A percentile compares a stretch with the other conserved stretches of the same genome.
These are phyloP conservation scores for Resseliella maxima DNA, from an alignment of 2,888 invertebrate species.

Conservation along the genomic window DNA sequence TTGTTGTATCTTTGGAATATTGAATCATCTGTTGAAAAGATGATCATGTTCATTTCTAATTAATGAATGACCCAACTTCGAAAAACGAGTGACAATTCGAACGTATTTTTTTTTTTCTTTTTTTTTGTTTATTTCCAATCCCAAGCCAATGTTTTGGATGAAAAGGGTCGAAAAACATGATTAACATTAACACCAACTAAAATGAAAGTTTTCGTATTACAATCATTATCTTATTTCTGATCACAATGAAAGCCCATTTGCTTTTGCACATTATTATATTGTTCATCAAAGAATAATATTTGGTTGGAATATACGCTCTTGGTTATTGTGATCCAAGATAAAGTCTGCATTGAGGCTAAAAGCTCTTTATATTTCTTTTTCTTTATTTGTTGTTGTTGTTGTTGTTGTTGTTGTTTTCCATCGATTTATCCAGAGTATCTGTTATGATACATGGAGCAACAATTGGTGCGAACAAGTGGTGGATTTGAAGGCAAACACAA, in stretches of 20 bases:
- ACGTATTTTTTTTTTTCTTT: neutral
- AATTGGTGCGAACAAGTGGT: too few relatives aligned
- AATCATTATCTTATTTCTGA: constrained; percentile 23
- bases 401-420: too few relatives aligned
- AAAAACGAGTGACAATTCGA: neutral
- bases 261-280: neutral
- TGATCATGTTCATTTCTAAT: neutral
- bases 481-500: neutral
- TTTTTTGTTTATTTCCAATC: neutral
- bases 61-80: neutral
- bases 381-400: too few relatives aligned
- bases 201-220: constrained; percentile 46
- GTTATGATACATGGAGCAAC: too few relatives aligned
- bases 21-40: neutral
- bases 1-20: neutral
- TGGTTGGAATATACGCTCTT: too few relatives aligned
- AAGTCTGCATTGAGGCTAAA: too few relatives aligned
- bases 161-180: neutral
- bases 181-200: constrained; percentile 27
- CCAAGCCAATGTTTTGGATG: too few relatives aligned
- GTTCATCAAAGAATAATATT: neutral
- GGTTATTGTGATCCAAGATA: too few relatives aligned
- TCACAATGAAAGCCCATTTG: neutral
- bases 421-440: too few relatives aligned
- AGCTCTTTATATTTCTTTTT: too few relatives aligned